Conservation (phyloP, 2,113 vertebrate genomes). For the Neoarius graeffei region DNA sequence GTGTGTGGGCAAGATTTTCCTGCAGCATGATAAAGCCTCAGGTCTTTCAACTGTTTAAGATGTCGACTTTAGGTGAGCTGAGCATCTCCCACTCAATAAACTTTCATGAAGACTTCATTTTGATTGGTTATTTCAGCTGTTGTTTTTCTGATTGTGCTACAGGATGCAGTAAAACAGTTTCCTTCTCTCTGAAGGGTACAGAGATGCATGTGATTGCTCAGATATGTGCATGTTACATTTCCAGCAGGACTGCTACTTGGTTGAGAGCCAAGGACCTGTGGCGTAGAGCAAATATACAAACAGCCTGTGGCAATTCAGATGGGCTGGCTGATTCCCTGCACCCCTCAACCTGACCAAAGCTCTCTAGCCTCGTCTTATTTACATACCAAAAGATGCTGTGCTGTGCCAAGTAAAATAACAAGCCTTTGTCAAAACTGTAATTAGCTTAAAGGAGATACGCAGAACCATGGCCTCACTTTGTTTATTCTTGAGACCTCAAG, state of each 20-base stretch:
- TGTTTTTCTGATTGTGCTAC: constrained; percentile 20
- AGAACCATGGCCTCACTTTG: too few species aligned
- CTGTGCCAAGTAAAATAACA: constrained; percentile 49
- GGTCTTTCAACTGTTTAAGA: constrained; percentile 1
- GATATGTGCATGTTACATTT: constrained; percentile 61
- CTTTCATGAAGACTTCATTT: background rate
- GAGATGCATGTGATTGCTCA: constrained; percentile 9
- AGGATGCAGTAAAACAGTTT: background rate
- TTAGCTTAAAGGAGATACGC: background rate
- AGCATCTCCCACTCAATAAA: constrained; percentile 28
- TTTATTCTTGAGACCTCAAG: too few species aligned
- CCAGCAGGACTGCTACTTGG: constrained; percentile 48
- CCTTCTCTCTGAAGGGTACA: constrained; percentile 8
- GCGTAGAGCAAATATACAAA: constrained; percentile 63
- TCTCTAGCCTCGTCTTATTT: constrained; percentile 52
- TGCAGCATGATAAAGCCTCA: constrained; percentile 26
- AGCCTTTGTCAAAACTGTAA: constrained; percentile 46
- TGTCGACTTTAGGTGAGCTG: background rate
- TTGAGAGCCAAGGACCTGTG: constrained; percentile 51
- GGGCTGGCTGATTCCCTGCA: constrained; percentile 50
- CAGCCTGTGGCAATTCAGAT: constrained; percentile 62
- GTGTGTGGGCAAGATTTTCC: constrained; percentile 40
- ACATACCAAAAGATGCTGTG: constrained; percentile 59
- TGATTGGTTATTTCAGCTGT: constrained; percentile 17
- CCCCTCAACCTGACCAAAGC: constrained; percentile 4